A percentile compares a stretch with the other conserved stretches of the same genome.
Conservation (phyloP, 2,113 vertebrate species). For the Microcebus murinus region DNA sequence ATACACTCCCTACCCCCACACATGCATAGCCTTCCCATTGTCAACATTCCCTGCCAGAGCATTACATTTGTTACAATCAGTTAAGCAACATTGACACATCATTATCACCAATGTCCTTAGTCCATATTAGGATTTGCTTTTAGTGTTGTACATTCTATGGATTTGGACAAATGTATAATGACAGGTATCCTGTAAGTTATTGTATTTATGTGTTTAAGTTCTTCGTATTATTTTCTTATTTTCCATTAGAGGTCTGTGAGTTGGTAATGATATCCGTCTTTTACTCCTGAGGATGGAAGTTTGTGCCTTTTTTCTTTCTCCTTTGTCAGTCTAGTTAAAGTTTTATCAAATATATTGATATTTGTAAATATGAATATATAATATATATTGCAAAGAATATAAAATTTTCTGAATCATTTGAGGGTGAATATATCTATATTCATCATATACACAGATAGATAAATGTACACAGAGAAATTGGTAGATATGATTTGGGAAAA, state of each 20-base stretch:
- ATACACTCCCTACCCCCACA: fast-evolving
- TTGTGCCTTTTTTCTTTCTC: not conserved
- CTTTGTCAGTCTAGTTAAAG: not conserved
- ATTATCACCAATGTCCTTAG: not conserved
- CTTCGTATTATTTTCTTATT: not conserved
- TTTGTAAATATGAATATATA: not conserved
- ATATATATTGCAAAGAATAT: not conserved
- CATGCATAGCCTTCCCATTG: no score
- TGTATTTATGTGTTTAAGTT: not conserved
- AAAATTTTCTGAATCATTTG: not conserved
- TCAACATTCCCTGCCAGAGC: not conserved
- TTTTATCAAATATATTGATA: not conserved
- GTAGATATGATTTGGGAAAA: not conserved
- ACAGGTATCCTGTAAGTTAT: not conserved
- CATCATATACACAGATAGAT: not conserved
- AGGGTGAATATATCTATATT: not conserved
- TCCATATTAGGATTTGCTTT: not conserved
- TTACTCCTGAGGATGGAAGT: not conserved
- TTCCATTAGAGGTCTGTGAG: not conserved
- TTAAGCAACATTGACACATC: not conserved
- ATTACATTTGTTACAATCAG: not conserved
- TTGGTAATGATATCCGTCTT: not conserved
- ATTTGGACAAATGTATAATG: not conserved
- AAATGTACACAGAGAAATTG: not conserved
- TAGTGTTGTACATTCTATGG: not conserved